Evolutionary conservation across 1,140 invertebrate genomes (phyloP), one percentile per base, ranked within the genome.

Genomic region (Aplysia californica): DNA sequence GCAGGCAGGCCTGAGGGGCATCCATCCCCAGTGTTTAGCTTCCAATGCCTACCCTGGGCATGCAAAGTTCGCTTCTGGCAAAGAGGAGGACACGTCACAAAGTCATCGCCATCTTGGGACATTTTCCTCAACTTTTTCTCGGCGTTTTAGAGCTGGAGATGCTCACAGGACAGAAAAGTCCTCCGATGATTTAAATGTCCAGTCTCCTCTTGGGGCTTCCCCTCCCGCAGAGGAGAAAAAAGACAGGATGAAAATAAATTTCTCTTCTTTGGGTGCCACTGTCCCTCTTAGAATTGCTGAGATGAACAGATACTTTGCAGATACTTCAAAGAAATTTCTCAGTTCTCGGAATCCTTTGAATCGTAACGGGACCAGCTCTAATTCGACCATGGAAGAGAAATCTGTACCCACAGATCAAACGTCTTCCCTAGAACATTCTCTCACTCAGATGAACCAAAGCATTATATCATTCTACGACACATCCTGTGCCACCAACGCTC

Each of bases 401-500:
- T 50, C 44, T n/a, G 44, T 50, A n/a, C n/a, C n/a, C 44, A 15
- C 44, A 15, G 44, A 50, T 50, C 41, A 26, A 21, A 61, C 23
- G 21, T 59, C 29, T 75, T 75, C 70, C 21, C 41, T 75, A 29
- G 72, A 75, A 26, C 64, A 39, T 6, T 50, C 72, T 31, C 29
- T 66, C 15, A 50, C 26, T 1, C 38, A 75, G 26, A 75, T 75
- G 15, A 75, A 75, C 36, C 59, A 75, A 31, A 75, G 72, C 23
- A 66, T 75, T 65, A 39, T 75, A 18, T 65, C 72, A 4, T 75
- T 65, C 66, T 75, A 75, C 41, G 72, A 75, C 61, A 65, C 72
- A 66, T 44, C 72, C 18, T 73, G 38, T 39, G 70, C 38, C 38
- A 39, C 31, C n/a, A 23, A 75, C 6, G 35, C 18, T 31, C 56